Evolutionary conservation across 2,888 invertebrate species (phyloP).

Genomic region (Erpobdella octoculata): DNA sequence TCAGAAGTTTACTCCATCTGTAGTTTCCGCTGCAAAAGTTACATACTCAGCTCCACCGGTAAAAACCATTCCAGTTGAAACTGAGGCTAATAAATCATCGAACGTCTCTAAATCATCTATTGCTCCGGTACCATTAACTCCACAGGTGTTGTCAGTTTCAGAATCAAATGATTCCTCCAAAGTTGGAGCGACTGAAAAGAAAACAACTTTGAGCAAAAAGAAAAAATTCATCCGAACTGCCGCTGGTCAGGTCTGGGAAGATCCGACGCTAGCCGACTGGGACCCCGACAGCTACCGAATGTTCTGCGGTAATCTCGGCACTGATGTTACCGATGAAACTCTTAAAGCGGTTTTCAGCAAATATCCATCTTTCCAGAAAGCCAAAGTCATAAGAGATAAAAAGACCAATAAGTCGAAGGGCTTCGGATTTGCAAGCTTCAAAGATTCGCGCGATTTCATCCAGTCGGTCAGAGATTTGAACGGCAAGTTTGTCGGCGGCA

Average conservation of each 20-base stretch:
- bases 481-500: constrained; percentile 95
- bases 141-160: too few species aligned
- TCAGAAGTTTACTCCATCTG: too few species aligned
- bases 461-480: constrained; percentile 99
- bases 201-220: constrained; percentile 57
- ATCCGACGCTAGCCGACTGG: constrained; percentile 85
- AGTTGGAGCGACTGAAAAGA: too few species aligned
- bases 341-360: constrained; percentile 90
- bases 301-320: constrained; percentile 98
- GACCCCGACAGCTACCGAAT: constrained; percentile 95
- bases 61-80: too few species aligned
- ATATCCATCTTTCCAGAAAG: constrained; percentile 75
- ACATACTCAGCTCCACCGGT: too few species aligned
- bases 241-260: constrained; percentile 93
- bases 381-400: constrained; percentile 90
- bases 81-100: too few species aligned
- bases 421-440: constrained; percentile 96
- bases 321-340: constrained; percentile 95
- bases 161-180: too few species aligned
- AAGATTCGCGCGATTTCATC: constrained; percentile 92
- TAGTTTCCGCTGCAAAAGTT: too few species aligned
- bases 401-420: constrained; percentile 96
- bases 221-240: constrained; percentile 78
- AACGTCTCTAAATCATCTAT: too few species aligned
- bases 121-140: too few species aligned